Conservation (phyloP, 2,888 invertebrate genomes). For the Nemapogon koenigi region DNA sequence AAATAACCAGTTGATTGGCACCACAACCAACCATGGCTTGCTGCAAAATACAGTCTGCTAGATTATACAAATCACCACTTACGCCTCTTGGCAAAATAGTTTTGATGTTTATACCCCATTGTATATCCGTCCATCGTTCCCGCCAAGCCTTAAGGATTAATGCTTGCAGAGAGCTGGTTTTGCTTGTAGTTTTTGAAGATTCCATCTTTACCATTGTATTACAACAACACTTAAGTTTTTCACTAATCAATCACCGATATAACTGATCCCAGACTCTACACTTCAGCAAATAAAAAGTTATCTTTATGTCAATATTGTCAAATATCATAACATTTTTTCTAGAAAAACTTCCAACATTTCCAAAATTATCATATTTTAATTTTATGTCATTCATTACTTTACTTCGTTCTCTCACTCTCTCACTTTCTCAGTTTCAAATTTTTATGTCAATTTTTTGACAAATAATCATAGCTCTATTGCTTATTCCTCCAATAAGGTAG, state of each 20-base stretch:
- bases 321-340: background rate
- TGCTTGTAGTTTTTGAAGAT: constrained; percentile 79
- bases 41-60: constrained; percentile 91
- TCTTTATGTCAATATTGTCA: background rate
- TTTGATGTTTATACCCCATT: constrained; percentile 96
- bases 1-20: constrained; percentile 89
- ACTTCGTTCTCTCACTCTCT: no score
- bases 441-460: no score
- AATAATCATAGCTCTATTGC: no score
- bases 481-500: no score
- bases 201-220: constrained; percentile 64
- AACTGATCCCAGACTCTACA: no score
- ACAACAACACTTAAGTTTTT: background rate
- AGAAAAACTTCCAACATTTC: background rate
- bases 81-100: constrained; percentile 89
- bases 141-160: constrained; percentile 89
- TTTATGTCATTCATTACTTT: no score
- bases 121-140: constrained; percentile 93
- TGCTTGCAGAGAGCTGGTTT: constrained; percentile 82
- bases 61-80: constrained; percentile 90
- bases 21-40: constrained; percentile 94
- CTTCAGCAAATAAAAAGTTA: no score
- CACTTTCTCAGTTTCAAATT: no score
- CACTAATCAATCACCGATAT: no score
- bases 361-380: no score